These are phyloP conservation scores for Chrysemys picta DNA, from an alignment of 2,113 vertebrate species.

Conservation along the genomic window DNA sequence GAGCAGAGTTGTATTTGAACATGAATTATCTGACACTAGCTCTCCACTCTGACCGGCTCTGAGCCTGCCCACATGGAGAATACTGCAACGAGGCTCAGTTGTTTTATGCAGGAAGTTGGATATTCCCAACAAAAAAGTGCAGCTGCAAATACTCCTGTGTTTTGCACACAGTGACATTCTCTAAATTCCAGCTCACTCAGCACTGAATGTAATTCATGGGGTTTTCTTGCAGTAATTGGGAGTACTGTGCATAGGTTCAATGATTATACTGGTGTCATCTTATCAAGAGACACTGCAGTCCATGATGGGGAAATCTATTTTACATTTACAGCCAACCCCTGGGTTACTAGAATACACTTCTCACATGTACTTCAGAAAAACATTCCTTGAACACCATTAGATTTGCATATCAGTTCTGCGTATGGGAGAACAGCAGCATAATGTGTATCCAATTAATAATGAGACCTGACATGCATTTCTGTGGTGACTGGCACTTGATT, in stretches of 20 bases:
- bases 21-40: accelerated
- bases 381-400: not conserved
- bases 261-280: conserved; percentile 61
- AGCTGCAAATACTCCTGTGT: accelerated
- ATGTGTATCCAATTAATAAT: conserved; percentile 62
- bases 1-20: accelerated
- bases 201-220: not conserved
- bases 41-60: accelerated
- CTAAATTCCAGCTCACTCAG: conserved; percentile 10
- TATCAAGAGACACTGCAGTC: conserved; percentile 60
- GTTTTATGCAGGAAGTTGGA: not conserved
- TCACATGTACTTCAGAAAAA: conserved; percentile 57
- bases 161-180: not conserved
- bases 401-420: conserved; percentile 56
- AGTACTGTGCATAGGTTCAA: conserved; percentile 31
- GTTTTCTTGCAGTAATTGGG: conserved; percentile 56
- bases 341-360: conserved; percentile 35
- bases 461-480: conserved; percentile 33
- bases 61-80: not conserved
- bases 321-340: conserved; percentile 36
- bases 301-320: conserved; percentile 66
- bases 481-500: conserved; percentile 64
- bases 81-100: accelerated
- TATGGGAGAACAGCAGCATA: conserved; percentile 27
- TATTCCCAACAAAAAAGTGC: not conserved